Evolutionary conservation across 2,113 vertebrate genomes (phyloP).

Genomic region (Propithecus coquereli): DNA sequence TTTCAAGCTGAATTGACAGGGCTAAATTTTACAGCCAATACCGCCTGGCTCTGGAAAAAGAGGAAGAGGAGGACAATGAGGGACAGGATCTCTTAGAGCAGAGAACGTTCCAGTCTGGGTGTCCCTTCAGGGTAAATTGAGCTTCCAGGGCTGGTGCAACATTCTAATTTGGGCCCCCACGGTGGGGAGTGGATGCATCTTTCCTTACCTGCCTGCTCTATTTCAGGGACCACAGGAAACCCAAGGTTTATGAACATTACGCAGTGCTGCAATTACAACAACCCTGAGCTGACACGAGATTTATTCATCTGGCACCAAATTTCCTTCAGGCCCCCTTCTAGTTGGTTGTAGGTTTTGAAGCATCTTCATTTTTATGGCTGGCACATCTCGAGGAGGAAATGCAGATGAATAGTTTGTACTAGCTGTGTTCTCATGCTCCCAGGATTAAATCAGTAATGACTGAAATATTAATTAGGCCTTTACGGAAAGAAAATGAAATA

Average conservation of each 20-base stretch:
- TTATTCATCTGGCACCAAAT: neutral
- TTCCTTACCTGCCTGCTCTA: neutral
- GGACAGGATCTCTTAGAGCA: neutral
- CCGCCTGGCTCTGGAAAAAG: neutral
- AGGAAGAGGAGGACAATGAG: neutral
- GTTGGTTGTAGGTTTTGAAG: neutral
- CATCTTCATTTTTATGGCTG: neutral
- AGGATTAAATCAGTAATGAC: neutral
- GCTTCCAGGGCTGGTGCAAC: slow-evolving; percentile 5
- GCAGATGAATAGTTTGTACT: neutral
- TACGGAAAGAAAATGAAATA: neutral
- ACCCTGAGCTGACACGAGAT: neutral
- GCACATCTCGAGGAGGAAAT: neutral
- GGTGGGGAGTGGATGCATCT: neutral
- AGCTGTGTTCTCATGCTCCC: neutral
- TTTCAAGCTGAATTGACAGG: neutral
- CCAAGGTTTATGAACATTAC: neutral
- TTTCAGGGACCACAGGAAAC: neutral
- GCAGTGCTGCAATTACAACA: neutral
- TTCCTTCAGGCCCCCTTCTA: neutral
- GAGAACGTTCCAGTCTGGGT: slow-evolving; percentile 57
- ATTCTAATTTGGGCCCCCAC: neutral
- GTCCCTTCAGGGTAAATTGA: slow-evolving; percentile 57
- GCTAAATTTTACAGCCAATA: neutral
- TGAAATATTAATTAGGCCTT: slow-evolving; percentile 18